Percentiles rank a stretch among this genome's conserved stretches.
Evolutionary conservation across 2,888 invertebrate species (phyloP).

Genomic region (Eupithecia tripunctaria): DNA sequence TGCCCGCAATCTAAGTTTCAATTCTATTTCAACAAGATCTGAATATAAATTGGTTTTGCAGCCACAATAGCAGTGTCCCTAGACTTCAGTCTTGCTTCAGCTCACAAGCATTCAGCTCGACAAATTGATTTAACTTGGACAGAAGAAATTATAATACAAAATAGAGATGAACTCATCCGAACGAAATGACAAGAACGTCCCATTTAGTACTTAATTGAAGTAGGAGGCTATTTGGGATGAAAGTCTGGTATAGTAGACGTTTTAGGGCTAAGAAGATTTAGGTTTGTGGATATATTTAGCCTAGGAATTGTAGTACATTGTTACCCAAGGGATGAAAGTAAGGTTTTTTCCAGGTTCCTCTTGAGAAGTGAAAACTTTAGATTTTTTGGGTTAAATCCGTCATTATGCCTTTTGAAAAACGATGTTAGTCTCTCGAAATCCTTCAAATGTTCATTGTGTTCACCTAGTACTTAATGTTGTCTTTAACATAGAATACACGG

Average conservation of each 20-base stretch:
- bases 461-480: no score
- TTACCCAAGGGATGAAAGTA: no score
- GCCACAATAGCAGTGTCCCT: slow-evolving; percentile 64
- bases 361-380: no score
- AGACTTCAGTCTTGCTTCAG: slow-evolving; percentile 48
- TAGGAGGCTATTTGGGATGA: neutral
- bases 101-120: slow-evolving; percentile 58
- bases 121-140: slow-evolving; percentile 67
- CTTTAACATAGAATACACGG: no score
- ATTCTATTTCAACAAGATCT: slow-evolving; percentile 68
- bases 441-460: no score
- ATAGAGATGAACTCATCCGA: slow-evolving; percentile 25
- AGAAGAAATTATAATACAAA: slow-evolving; percentile 50
- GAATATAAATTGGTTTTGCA: slow-evolving; percentile 75
- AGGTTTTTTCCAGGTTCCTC: no score
- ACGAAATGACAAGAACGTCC: slow-evolving; percentile 7
- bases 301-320: neutral
- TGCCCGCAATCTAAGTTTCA: slow-evolving; percentile 71
- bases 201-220: neutral
- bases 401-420: no score
- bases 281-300: neutral
- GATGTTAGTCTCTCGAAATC: no score
- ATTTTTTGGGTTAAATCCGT: no score
- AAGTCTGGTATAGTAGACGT: neutral
- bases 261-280: neutral